phyloP scores from a whole-genome alignment of 1,140 invertebrate genomes.

The Lepidurus couesii region DNA sequence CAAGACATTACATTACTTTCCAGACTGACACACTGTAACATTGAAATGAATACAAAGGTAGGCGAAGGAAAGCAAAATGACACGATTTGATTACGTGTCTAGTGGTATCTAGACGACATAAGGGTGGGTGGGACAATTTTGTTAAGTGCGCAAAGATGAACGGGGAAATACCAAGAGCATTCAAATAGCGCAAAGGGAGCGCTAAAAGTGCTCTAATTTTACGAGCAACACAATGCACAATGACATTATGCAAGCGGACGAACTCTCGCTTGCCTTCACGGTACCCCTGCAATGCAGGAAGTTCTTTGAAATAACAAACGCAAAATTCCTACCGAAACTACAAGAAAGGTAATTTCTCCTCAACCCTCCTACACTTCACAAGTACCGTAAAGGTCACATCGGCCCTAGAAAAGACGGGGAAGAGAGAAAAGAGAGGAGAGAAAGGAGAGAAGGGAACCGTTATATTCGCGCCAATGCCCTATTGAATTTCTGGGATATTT shows the following conservation, averaged over 20 bases:
- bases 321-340: background rate
- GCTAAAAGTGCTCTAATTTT: too few species aligned
- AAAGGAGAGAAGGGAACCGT: background rate
- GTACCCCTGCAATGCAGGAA: background rate
- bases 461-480: background rate
- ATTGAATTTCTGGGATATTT: background rate
- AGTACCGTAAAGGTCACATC: background rate
- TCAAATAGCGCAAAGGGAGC: too few species aligned
- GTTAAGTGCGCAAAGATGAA: too few species aligned
- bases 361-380: background rate
- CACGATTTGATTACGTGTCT: too few species aligned
- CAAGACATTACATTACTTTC: background rate
- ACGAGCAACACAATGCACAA: background rate
- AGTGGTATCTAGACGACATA: too few species aligned
- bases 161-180: too few species aligned
- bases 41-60: too few species aligned
- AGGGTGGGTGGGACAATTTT: too few species aligned
- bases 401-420: background rate
- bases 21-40: background rate
- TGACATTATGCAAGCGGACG: background rate
- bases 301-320: background rate
- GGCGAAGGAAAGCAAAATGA: too few species aligned
- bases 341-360: background rate
- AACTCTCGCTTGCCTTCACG: background rate
- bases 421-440: background rate